Percentiles rank a stretch among this genome's conserved stretches.
phyloP scores from a whole-genome alignment of 2,888 invertebrate genomes.

The Dione vanillae region DNA sequence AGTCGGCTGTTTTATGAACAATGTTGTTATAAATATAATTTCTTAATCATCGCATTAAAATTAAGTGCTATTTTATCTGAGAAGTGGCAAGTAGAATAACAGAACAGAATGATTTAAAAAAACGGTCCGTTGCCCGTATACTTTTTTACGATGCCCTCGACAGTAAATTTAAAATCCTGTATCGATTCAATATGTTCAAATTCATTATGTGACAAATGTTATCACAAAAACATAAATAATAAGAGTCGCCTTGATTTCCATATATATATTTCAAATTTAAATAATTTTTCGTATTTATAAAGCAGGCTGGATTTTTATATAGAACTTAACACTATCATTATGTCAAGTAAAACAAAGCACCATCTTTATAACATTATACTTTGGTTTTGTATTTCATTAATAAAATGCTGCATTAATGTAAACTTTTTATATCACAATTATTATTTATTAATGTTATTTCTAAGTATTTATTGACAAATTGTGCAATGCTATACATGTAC shows the following conservation, averaged over 20 bases:
- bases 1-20: too few relatives aligned
- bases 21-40: not conserved
- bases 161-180: not conserved
- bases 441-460: conserved; percentile 54
- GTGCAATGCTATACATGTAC: conserved; percentile 63
- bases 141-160: not conserved
- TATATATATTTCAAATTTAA: too few relatives aligned
- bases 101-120: not conserved
- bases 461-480: conserved; percentile 65
- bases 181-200: not conserved
- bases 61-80: not conserved
- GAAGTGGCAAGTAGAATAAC: not conserved
- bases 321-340: not conserved
- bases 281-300: too few relatives aligned
- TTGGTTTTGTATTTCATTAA: conserved; percentile 45
- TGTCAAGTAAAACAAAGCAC: conserved; percentile 19
- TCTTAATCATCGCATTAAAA: not conserved
- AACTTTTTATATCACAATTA: conserved; percentile 65
- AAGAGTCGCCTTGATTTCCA: not conserved
- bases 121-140: not conserved
- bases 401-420: conserved; percentile 59
- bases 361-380: conserved; percentile 19
- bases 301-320: not conserved
- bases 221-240: not conserved
- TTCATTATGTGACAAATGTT: not conserved